Conservation (phyloP, 1,140 invertebrate species). For the Heliconius himera region DNA sequence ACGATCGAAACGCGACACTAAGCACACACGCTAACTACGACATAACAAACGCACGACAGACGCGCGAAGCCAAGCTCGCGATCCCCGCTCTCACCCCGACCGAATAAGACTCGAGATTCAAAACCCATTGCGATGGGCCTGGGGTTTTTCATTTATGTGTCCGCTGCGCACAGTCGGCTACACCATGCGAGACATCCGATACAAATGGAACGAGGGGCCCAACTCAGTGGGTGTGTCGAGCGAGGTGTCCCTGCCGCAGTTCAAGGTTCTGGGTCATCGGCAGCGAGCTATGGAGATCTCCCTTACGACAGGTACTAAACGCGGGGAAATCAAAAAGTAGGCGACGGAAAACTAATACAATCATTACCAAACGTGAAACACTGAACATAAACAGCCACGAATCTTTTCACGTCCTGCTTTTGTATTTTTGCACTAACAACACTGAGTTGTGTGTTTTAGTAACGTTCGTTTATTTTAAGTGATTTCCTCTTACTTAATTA, state of each 20-base stretch:
- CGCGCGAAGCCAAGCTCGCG: slow-evolving; percentile 60
- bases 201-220: slow-evolving; percentile 96
- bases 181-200: slow-evolving; percentile 97
- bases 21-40: slow-evolving; percentile 73
- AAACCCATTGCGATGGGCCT: slow-evolving; percentile 86
- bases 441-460: slow-evolving; percentile 69
- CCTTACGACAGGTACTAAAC: slow-evolving; percentile 92
- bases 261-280: slow-evolving; percentile 95
- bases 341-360: slow-evolving; percentile 47
- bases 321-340: slow-evolving; percentile 54
- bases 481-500: slow-evolving; percentile 23
- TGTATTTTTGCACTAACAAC: slow-evolving; percentile 77
- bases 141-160: slow-evolving; percentile 86
- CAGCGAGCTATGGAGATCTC: slow-evolving; percentile 95
- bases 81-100: slow-evolving; percentile 73
- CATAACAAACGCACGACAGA: slow-evolving; percentile 74
- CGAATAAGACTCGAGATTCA: slow-evolving; percentile 78
- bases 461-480: slow-evolving; percentile 42
- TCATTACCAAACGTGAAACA: slow-evolving; percentile 66
- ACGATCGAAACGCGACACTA: slow-evolving; percentile 66
- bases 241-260: slow-evolving; percentile 96
- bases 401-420: slow-evolving; percentile 79
- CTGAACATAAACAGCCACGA: slow-evolving; percentile 77
- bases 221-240: slow-evolving; percentile 95
- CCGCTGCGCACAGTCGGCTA: slow-evolving; percentile 93